Base-by-base conservation (phyloP, 2,113 vertebrate genomes). In the Myotis davidii region DNA sequence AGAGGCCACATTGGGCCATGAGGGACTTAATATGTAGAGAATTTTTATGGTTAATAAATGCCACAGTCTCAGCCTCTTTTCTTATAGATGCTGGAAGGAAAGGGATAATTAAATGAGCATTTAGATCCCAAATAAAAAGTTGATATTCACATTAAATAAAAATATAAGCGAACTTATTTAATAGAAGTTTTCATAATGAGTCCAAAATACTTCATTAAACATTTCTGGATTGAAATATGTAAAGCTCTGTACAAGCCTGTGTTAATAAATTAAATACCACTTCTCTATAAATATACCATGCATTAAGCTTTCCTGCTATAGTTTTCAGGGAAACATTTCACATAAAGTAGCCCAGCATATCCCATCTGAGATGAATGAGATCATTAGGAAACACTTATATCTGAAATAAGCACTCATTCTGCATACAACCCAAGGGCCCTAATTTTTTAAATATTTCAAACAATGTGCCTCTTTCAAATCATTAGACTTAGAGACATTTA, bases 401-500 rank as follows among this genome's bases (percentile, higher is more conserved):
- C 91, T 96, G 94, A 91, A 94, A 93, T 78, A 97, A 96, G 90
- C 85, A 69, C 88, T 93, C 92, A 89, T 95, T 97, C 88, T 79
- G 61, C 88, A 76, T 78, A 88, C 91, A 96, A 97, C 96, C 96
- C 77, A 73, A 94, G 90, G 86, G 94, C 94, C 73, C 94, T 98
- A 97, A 97, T 97, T 98, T 97, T 97, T 96, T 67, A 91, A 95
- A 97, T 95, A 97, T 97, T 97, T 98, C 97, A 95, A 97, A 97
- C 78, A 92, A 64, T 73, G 85, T 97, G 82, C 94, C 59, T 85
- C 94, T 97, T 97, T 97, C 96, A 97, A 97, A 96, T 98, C 97
- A 96, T 98, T 96, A 95, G 84, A 88, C 92, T 91, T 76, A 96
- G 92, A 97, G 97, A 97, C 98, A 97, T 98, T 98, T 97, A 97